Base-by-base conservation (phyloP, 2,113 vertebrate species). In the Rhea americana region DNA sequence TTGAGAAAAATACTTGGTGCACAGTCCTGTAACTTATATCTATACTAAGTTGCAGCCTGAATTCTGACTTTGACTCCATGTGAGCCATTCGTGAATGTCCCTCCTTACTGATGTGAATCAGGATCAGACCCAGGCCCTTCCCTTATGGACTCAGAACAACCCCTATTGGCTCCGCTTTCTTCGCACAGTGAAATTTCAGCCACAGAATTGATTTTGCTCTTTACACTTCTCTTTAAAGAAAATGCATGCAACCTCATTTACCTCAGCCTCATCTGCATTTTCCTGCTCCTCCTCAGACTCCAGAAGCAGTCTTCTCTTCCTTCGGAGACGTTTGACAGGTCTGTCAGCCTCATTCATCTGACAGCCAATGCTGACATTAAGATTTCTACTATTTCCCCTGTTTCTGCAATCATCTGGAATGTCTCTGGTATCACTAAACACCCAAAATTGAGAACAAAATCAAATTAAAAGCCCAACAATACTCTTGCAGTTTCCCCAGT, bases 211-310 rank as follows among this genome's bases (percentile, higher is more conserved):
- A 24, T 53, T 56, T 50, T 66, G 25, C 55, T 93, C 37, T 39
- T 26, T 66, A 86, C 41, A 41, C 32, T 10, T 79, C 70, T 89
- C 63, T 63, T 48, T 21, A 81, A 63, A 88, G 30, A 43, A 80
- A 92, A 56, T 7, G 59, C 58, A 66, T 5, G 12, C 41, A 76
- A 78, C n/a, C 63, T 87, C 51, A 25, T 89, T 95, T 96, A 97
- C 98, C 97, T 98, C 98, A 68, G 99, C 98, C 58, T 99, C 98
- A 83, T 97, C 97, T 47, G 98, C 97, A 32, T 98, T 98, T 86
- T 98, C 98, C 66, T 99, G 98, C n/a, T 99, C 98, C 35, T 99
- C 98, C 55, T 98, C 99, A 28, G 98, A 99, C 87, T 99, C 98
- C 98, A 99, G 98, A 74, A 98, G 98, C 95, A 99, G 97, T 90